phyloP scores from a whole-genome alignment of 2,113 vertebrate species.

The Antigone vipio region DNA sequence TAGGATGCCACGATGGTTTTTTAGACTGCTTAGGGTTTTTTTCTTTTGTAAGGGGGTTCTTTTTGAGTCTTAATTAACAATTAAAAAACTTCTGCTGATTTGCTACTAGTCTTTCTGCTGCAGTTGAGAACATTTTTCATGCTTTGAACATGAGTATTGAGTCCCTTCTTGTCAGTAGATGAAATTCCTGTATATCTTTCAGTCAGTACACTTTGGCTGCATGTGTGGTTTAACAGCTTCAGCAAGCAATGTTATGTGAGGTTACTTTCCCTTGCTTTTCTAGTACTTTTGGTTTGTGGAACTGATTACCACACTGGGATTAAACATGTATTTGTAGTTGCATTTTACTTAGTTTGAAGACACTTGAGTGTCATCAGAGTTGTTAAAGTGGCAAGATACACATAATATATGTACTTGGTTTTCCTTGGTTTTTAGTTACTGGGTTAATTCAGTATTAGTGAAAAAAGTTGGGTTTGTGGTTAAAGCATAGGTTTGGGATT shows the following conservation, averaged over 20 bases:
- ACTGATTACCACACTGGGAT: neutral
- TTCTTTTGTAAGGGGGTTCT: neutral
- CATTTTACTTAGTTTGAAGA: neutral
- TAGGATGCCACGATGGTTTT: neutral
- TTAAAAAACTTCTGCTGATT: neutral
- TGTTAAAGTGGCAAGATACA: constrained; percentile 3
- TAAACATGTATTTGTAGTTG: neutral
- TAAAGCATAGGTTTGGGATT: neutral
- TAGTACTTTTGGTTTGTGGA: neutral
- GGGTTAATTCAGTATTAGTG: neutral
- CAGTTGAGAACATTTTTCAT: neutral
- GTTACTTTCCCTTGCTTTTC: neutral
- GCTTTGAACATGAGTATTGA: neutral
- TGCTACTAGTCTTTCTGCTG: constrained; percentile 17
- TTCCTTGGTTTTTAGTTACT: constrained; percentile 1
- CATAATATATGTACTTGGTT: neutral
- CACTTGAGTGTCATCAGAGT: neutral
- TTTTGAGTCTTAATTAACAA: constrained; percentile 1
- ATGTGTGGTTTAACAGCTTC: constrained; percentile 12
- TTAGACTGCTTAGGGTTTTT: neutral
- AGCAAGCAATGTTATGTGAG: neutral
- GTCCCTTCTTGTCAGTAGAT: neutral
- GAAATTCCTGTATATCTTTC: neutral
- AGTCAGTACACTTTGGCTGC: neutral
- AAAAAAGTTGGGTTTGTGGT: constrained; percentile 15